A percentile compares a stretch with the other conserved stretches of the same genome.
Evolutionary conservation across 2,113 vertebrate species (phyloP).

Genomic region (Benitochromis conjunctus): DNA sequence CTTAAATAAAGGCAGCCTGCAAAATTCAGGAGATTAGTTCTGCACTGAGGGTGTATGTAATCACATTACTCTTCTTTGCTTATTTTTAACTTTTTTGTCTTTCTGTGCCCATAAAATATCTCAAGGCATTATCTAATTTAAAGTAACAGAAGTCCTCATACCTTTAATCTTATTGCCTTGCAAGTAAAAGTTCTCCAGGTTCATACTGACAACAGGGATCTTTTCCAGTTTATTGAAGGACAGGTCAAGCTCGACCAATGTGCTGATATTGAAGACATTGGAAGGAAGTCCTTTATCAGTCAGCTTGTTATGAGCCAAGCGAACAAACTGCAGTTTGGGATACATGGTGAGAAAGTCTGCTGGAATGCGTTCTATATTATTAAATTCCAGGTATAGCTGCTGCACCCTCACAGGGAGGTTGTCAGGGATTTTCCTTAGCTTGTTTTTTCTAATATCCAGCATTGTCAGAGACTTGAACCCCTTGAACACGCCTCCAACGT

Average conservation of each 20-base stretch:
- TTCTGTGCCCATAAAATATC: not conserved
- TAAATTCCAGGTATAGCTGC: constrained; percentile 89
- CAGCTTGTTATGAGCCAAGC: constrained; percentile 88
- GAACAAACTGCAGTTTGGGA: constrained; percentile 81
- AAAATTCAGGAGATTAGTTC: not conserved
- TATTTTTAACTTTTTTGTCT: not conserved
- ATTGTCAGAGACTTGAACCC: constrained; percentile 81
- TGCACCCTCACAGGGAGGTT: constrained; percentile 79
- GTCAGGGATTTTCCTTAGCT: constrained; percentile 79
- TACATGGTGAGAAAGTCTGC: constrained; percentile 78
- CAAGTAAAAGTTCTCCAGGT: constrained; percentile 92
- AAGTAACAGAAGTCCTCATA: constrained; percentile 42
- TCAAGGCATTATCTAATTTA: not conserved
- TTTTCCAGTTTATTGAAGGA: constrained; percentile 90
- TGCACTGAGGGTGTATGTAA: not conserved
- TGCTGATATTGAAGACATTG: constrained; percentile 86
- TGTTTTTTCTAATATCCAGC: constrained; percentile 88
- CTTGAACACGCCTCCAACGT: constrained; percentile 77
- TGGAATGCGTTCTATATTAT: constrained; percentile 81
- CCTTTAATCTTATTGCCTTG: constrained; percentile 94
- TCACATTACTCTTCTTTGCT: not conserved
- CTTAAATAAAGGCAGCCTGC: not conserved
- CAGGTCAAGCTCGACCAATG: constrained; percentile 89
- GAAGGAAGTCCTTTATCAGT: constrained; percentile 84
- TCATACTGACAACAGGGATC: constrained; percentile 85